These are phyloP conservation scores for Campopleginae sp. DNA, from an alignment of 2,888 invertebrate species.

Conservation along the genomic window DNA sequence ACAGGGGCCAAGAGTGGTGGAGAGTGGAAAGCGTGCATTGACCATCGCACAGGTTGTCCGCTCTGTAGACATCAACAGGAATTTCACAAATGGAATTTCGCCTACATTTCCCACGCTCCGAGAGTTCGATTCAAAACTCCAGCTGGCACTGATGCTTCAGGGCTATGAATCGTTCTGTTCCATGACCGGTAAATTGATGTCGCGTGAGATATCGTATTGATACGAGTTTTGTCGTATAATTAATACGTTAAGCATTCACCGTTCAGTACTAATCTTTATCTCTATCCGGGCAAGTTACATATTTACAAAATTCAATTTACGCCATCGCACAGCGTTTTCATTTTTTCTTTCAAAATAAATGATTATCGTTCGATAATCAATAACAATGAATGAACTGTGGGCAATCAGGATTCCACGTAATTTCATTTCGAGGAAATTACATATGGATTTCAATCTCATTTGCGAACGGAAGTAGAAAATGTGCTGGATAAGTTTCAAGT, in stretches of 20 bases:
- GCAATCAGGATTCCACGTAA: not conserved
- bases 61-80: constrained; percentile 62
- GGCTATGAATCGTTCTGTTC: constrained; percentile 47
- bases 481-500: not conserved
- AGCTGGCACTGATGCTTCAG: constrained; percentile 31
- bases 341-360: not conserved
- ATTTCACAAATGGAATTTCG: constrained; percentile 70
- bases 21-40: constrained; percentile 26
- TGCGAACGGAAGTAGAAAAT: not conserved
- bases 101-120: constrained; percentile 53
- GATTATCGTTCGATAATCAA: not conserved
- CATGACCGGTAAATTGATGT: constrained; percentile 41
- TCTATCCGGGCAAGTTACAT: not conserved
- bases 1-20: constrained; percentile 4
- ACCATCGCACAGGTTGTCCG: constrained; percentile 43
- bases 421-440: not conserved
- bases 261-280: not conserved
- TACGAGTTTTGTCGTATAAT: constrained; percentile 31
- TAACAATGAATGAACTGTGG: not conserved
- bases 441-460: not conserved
- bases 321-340: not conserved
- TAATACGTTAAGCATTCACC: constrained; percentile 11
- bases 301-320: constrained; percentile 1
- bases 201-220: constrained; percentile 39
- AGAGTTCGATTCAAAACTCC: constrained; percentile 30